Evolutionary conservation across 1,140 invertebrate genomes (phyloP), one percentile per base, ranked within the genome.

Genomic region (Drosophila subobscura): DNA sequence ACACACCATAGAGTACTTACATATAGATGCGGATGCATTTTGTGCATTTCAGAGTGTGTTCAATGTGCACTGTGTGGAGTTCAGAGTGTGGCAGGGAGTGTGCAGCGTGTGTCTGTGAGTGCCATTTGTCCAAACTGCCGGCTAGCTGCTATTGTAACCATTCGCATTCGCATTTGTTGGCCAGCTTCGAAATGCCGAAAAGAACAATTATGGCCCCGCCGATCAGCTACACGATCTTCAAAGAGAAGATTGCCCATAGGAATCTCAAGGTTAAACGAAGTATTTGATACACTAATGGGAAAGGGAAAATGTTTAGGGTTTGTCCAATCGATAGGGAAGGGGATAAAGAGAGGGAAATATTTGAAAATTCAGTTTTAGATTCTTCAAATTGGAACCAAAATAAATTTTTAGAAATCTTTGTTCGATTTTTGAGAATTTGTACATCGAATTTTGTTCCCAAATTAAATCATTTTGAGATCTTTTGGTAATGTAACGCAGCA

Each of bases 161-260:
- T 20, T 59, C 61, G 51, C 55, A 76, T 51, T 68, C 47, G 57
- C 45, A 78, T 80, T 75, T 79, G 63, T 77, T 71, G 60, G 33
- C n/a, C 27, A 59, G 56, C 77, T 79, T 71, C 59, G 58, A 79
- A 37, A 86, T 88, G 83, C 83, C 78, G 59, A 86, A 86, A 86
- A 72, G 76, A 37, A 86, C 83, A 86, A 86, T 88, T 88, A 88
- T 88, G 71, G 74, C 59, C 33, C 33, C 50, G 75, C 52, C 44
- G 75, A 83, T 79, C 74, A 20, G 58, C 66, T 72, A 88, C 75
- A 89, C 78, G 71, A 86, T 83, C 79, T 76, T 14, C 44, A 46
- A 22, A 27, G 47, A 12, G 22, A 42, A 60, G 29, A 5, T n/a
- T 7, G 23, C 12, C 12, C 6, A 3, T 7, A 2, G n/a, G 25